phyloP scores from a whole-genome alignment of 1,140 invertebrate genomes.

The Galendromus occidentalis region DNA sequence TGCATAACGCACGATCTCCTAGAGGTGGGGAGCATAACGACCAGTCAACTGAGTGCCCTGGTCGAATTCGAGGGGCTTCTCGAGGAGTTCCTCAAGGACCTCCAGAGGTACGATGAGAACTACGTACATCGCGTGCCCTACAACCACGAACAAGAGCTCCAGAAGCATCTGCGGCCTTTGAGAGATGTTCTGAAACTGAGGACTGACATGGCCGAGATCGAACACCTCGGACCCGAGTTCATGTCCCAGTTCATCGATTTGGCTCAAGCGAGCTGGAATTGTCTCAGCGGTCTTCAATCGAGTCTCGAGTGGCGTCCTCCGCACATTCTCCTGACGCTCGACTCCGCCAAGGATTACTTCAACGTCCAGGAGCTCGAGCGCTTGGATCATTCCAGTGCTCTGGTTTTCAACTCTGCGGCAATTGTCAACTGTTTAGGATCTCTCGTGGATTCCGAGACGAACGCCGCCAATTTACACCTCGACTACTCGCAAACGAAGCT shows the following conservation, averaged over 20 bases:
- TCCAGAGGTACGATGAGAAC: background rate
- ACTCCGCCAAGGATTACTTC: background rate
- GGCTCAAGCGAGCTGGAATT: background rate
- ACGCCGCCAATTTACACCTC: background rate
- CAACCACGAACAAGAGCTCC: background rate
- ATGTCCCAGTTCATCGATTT: background rate
- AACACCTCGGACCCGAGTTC: background rate
- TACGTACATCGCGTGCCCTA: background rate
- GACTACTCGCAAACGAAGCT: slow-evolving; percentile 1
- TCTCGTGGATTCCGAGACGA: background rate
- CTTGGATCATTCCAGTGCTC: background rate
- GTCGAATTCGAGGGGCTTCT: background rate
- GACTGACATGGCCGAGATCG: background rate
- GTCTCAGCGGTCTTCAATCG: background rate
- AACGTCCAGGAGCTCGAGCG: background rate
- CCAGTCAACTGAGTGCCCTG: background rate
- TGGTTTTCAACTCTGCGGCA: background rate
- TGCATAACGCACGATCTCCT: background rate
- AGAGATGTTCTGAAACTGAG: background rate
- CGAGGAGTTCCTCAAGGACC: background rate
- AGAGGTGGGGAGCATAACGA: background rate
- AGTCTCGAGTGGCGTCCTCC: background rate
- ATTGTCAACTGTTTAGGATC: background rate
- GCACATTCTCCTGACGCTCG: background rate
- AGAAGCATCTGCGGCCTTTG: background rate